Conservation (phyloP, 2,113 vertebrate species). For the Nesogale talazaci region DNA sequence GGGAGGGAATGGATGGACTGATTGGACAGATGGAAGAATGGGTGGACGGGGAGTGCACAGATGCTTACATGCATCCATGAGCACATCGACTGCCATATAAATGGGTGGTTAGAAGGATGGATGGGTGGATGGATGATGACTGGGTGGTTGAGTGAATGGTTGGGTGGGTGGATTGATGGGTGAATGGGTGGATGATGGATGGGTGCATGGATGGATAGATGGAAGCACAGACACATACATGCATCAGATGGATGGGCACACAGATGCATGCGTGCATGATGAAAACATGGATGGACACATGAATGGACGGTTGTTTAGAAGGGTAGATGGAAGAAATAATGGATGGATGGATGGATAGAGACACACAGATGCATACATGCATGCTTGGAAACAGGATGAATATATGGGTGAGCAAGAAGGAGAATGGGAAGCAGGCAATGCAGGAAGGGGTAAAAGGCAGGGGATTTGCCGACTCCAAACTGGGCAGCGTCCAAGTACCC, state of each 20-base stretch:
- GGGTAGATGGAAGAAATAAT: neutral
- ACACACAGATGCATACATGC: neutral
- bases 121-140: neutral
- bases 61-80: no score
- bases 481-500: neutral
- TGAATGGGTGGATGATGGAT: neutral
- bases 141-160: no score
- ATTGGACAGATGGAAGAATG: accelerated
- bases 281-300: no score
- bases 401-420: neutral
- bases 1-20: neutral
- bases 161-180: no score
- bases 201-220: accelerated
- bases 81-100: no score
- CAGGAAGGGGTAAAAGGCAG: neutral
- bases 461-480: neutral
- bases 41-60: neutral
- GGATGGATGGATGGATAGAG: neutral
- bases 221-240: neutral
- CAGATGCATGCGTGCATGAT: no score
- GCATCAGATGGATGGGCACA: neutral
- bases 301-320: no score
- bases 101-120: accelerated
- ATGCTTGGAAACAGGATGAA: no score
- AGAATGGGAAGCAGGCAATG: neutral